Base-by-base conservation (phyloP, 2,113 vertebrate species). In the Crotalus tigris region DNA sequence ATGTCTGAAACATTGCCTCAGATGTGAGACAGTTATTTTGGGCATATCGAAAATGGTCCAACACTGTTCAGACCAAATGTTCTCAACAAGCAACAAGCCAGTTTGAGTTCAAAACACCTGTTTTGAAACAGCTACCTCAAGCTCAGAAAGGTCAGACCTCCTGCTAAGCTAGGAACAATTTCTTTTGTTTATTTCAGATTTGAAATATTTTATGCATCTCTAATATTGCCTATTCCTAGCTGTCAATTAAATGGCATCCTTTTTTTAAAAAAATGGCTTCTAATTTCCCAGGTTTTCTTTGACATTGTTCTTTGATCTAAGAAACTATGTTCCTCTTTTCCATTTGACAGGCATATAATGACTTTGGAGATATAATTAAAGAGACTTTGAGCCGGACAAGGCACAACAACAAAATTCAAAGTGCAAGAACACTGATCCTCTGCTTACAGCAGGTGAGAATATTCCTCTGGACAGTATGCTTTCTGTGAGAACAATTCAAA, bases 331-430 rank as follows among this genome's bases (percentile, higher is more conserved):
- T 24, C 44, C 5, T 8, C 23, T 17, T 53, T 61, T n/a, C n/a
- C 21, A 19, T 90, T 93, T 93, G 46, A 29, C 95, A 99, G 99
- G 97, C 97, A 88, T 98, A 98, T 94, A 98, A 96, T 69, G 98
- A 98, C 95, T 99, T 98, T 94, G 98, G 98, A 46, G 99, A 99
- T 96, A 99, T 99, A 97, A 98, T 99, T 96, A 99, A 99, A 95
- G 98, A 99, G 97, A 98, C 95, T 0, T 94, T 99, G 94, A 98
- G 97, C 96, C 96, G 98, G 96, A 98, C 96, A 0, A 97, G 98
- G 93, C 98, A 98, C 94, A 97, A 94, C 29, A 98, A 99, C 96
- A 98, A 97, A 97, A 98, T 98, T 4, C 97, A 98, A 95, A 98
- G 98, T 13, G 96, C 98, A 88, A 98, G 97, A 87, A 98, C 98